Conservation (phyloP, 2,113 vertebrate species). For the Odontophorus gujanensis region DNA sequence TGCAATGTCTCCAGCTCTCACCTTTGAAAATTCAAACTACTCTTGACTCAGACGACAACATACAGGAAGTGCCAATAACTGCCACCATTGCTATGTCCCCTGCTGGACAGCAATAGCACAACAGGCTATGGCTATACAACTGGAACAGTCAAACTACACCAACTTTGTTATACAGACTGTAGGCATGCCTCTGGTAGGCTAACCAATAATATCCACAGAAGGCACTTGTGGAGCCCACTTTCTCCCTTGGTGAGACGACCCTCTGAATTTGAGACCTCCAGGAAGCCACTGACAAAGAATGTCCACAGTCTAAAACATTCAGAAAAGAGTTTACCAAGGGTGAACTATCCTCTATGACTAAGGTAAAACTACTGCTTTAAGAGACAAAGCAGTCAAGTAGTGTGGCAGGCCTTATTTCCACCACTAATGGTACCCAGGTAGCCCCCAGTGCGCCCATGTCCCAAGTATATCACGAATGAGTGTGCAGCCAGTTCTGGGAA, state of each 20-base stretch:
- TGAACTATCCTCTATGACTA: neutral
- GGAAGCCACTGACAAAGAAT: neutral
- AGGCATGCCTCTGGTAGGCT: neutral
- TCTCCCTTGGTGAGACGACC: neutral
- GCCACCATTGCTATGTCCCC: neutral
- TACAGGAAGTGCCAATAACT: neutral
- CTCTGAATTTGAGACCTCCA: neutral
- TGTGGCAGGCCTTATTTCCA: neutral
- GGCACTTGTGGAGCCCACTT: neutral
- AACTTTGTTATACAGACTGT: neutral
- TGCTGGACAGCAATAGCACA: neutral
- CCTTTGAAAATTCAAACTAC: neutral
- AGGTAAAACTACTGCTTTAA: accelerated
- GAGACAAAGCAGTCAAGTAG: neutral
- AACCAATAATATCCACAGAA: neutral
- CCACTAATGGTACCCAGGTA: neutral
- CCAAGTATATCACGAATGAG: neutral
- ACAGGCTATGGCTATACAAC: neutral
- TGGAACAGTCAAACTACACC: neutral
- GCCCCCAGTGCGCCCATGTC: neutral
- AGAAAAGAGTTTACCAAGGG: neutral
- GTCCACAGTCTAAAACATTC: neutral
- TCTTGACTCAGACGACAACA: neutral
- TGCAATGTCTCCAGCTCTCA: neutral
- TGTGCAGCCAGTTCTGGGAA: accelerated